Conservation (phyloP, 2,113 vertebrate genomes). For the Lipophrys pholis region DNA sequence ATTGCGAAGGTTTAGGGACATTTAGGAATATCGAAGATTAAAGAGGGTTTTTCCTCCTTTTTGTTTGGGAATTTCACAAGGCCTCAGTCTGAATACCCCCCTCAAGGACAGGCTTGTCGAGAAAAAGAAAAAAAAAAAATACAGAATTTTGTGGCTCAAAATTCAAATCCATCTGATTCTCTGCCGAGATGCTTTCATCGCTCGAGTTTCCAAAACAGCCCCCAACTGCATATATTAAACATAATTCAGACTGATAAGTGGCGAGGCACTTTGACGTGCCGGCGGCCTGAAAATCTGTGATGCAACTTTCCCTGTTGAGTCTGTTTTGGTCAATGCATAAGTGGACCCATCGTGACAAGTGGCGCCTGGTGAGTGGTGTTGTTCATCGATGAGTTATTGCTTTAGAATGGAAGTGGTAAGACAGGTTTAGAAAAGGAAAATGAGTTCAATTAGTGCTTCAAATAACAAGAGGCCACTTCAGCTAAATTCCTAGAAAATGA, state of each 20-base stretch:
- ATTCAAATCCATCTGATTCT: constrained; percentile 31
- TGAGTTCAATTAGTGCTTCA: constrained; percentile 84
- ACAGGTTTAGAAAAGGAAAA: constrained; percentile 80
- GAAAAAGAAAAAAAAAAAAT: constrained; percentile 1
- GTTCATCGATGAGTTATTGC: constrained; percentile 82
- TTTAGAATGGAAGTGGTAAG: constrained; percentile 81
- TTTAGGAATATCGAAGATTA: constrained; percentile 58
- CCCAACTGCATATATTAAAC: constrained; percentile 50
- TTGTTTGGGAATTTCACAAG: constrained; percentile 32
- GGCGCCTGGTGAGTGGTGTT: constrained; percentile 72
- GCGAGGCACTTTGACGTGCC: constrained; percentile 46
- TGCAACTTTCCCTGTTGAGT: constrained; percentile 66
- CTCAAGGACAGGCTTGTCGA: constrained; percentile 7
- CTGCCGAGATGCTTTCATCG: constrained; percentile 6
- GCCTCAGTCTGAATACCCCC: constrained; percentile 10
- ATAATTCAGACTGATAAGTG: constrained; percentile 57
- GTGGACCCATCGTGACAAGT: constrained; percentile 80
- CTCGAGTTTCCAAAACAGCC: constrained; percentile 24
- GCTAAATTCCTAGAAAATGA: constrained; percentile 75
- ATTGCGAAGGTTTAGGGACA: constrained; percentile 60
- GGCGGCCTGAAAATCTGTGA: constrained; percentile 55
- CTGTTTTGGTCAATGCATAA: constrained; percentile 81
- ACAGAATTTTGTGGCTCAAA: background rate
- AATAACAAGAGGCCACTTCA: constrained; percentile 83
- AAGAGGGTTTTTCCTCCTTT: constrained; percentile 31